A percentile compares a stretch with the other conserved stretches of the same genome.
Evolutionary conservation across 2,888 invertebrate species (phyloP).

Genomic region (Elmis aenea): DNA sequence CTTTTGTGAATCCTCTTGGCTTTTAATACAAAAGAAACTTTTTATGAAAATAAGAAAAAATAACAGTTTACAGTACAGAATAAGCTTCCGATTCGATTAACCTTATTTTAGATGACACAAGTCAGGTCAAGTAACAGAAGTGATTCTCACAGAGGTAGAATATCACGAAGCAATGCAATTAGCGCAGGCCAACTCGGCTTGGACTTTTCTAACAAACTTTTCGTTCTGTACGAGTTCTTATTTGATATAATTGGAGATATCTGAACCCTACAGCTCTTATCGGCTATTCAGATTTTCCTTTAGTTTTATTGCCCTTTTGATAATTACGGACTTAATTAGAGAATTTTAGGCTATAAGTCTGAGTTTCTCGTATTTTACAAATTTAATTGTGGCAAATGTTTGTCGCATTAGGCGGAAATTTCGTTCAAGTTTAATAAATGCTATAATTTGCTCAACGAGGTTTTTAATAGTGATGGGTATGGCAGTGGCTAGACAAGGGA

Average conservation of each 20-base stretch:
- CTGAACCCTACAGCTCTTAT: constrained; percentile 26
- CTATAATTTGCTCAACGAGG: background rate
- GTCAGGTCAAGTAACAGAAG: constrained; percentile 10
- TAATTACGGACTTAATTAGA: constrained; percentile 33
- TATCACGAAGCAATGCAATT: constrained; percentile 16
- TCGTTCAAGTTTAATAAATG: background rate
- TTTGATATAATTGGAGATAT: constrained; percentile 32
- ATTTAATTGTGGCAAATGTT: constrained; percentile 17
- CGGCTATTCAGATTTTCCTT: constrained; percentile 28
- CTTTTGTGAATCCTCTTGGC: too few species aligned
- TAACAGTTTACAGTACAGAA: too few species aligned
- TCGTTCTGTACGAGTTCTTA: constrained; percentile 26
- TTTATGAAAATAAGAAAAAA: too few species aligned
- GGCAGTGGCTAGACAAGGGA: constrained; percentile 8
- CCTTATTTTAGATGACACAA: constrained; percentile 1
- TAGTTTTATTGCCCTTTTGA: constrained; percentile 33
- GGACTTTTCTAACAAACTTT: constrained; percentile 18
- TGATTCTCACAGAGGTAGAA: constrained; percentile 12
- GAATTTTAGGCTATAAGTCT: constrained; percentile 16
- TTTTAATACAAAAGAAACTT: too few species aligned
- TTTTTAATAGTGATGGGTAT: background rate
- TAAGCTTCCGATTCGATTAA: too few species aligned
- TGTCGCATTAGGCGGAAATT: background rate
- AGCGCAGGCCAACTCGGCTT: constrained; percentile 14
- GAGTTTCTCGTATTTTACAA: constrained; percentile 12